Evolutionary conservation across 2,797 vertebrate genomes (phyloP), one percentile per base, ranked within the genome.

Genomic region (Gephyroberyx darwinii): DNA sequence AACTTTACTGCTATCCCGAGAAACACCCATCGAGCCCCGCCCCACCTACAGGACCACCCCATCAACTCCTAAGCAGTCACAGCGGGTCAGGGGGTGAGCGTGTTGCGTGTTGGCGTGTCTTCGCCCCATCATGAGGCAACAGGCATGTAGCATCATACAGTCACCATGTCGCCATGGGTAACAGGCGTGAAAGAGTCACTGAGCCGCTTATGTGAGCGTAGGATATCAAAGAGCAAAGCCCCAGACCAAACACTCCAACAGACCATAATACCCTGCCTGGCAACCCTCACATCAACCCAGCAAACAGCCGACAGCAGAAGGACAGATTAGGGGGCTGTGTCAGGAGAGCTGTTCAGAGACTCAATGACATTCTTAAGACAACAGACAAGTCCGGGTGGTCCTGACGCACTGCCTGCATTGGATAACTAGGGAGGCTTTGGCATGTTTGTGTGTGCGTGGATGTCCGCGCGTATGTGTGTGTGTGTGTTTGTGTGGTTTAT

Each of bases 211-310:
- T 82, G 81, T 54, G 85, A 80, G 86, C 85, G 81, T 81, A 84
- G 84, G 87, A 88, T 93, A 90, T 91, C 91, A 92, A 90, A 91
- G 84, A 92, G 90, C 88, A 89, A 90, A 91, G 85, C 89, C 85
- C 74, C 81, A 81, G 83, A 90, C 90, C 87, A 88, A 91, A 89
- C 88, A 88, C 84, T 90, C 83, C 55, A 63, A 86, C 62, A 78
- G 88, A 87, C 87, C 82, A 86, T 91, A 90, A 92, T 88, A 89
- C 90, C 81, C 88, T 39, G 74, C 78, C 85, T 88, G 86, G 88
- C 85, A 90, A 85, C 80, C 79, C 78, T 75, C 59, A 16, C 84
- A 85, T 87, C 84, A 48, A 77, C 77, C 83, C 85, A 73, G 82
- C 83, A 89, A 87, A 86, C 86, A 89, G 88, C 83, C 71, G 75